Conservation (phyloP, 1,140 invertebrate species). For the Trichonephila clavipes region DNA sequence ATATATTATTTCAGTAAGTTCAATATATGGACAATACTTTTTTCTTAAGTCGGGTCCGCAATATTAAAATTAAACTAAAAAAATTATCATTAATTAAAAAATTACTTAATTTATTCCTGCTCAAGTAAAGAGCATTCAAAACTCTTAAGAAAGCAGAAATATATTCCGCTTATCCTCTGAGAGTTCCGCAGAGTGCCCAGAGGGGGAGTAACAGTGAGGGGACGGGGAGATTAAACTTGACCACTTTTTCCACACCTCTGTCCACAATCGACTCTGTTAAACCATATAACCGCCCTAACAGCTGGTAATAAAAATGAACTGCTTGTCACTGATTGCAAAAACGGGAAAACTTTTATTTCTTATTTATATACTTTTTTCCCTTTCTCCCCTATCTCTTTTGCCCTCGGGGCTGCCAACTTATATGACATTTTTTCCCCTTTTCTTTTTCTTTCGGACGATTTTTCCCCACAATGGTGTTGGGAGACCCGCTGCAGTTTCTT, state of each 20-base stretch:
- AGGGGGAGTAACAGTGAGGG: background rate
- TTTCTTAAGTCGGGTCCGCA: too few relatives aligned
- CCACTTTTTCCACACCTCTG: constrained; percentile 29
- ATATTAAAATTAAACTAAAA: too few relatives aligned
- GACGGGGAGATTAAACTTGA: constrained; percentile 36
- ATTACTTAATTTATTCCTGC: too few relatives aligned
- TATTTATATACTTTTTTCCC: constrained; percentile 66
- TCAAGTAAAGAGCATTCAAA: too few relatives aligned
- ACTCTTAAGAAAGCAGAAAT: too few relatives aligned
- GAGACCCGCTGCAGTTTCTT: background rate
- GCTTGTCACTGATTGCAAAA: constrained; percentile 68
- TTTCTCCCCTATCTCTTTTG: constrained; percentile 11
- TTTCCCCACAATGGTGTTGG: constrained; percentile 8
- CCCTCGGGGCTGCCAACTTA: constrained; percentile 68
- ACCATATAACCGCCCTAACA: constrained; percentile 64
- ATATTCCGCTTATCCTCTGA: too few relatives aligned
- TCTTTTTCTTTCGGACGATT: background rate
- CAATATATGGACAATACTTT: too few relatives aligned
- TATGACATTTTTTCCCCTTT: constrained; percentile 15
- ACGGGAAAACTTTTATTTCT: constrained; percentile 62
- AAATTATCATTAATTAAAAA: too few relatives aligned
- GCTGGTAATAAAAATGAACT: constrained; percentile 74
- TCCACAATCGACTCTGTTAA: constrained; percentile 59
- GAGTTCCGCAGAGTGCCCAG: too few relatives aligned
- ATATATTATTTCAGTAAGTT: too few relatives aligned